phyloP scores from a whole-genome alignment of 2,888 invertebrate species.

The Tetropium fuscum region DNA sequence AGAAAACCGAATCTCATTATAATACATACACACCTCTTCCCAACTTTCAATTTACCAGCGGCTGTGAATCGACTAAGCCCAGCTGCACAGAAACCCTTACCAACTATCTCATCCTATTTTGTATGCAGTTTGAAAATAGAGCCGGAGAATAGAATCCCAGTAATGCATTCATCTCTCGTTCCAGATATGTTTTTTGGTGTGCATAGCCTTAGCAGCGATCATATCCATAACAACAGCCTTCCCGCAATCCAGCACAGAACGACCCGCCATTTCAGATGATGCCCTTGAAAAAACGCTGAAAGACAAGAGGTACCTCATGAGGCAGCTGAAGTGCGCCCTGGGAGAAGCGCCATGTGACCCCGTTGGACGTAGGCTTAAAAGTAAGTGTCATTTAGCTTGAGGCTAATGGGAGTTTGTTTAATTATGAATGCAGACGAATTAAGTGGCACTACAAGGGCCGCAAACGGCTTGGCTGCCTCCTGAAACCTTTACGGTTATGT shows the following conservation, averaged over 20 bases:
- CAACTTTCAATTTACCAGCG: background rate
- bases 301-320: conserved; percentile 77
- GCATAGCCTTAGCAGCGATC: conserved; percentile 25
- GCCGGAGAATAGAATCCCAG: conserved; percentile 1
- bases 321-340: conserved; percentile 80
- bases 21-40: conserved; percentile 6
- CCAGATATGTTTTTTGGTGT: conserved; percentile 40
- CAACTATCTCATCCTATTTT: conserved; percentile 1
- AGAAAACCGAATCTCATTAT: conserved; percentile 4
- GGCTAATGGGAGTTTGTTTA: background rate
- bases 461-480: no score
- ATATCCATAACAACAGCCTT: conserved; percentile 23
- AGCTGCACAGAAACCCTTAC: conserved; percentile 16
- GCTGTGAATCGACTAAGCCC: conserved; percentile 1
- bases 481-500: no score
- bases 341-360: conserved; percentile 82
- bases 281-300: conserved; percentile 76
- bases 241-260: conserved; percentile 33
- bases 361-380: conserved; percentile 78
- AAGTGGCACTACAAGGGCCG: no score
- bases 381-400: conserved; percentile 66
- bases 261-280: conserved; percentile 73
- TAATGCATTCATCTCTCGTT: conserved; percentile 33
- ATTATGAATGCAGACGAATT: background rate
- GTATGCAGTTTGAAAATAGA: conserved; percentile 14